These are phyloP conservation scores for Arge pagana DNA, from an alignment of 2,888 invertebrate genomes.

Conservation along the genomic window DNA sequence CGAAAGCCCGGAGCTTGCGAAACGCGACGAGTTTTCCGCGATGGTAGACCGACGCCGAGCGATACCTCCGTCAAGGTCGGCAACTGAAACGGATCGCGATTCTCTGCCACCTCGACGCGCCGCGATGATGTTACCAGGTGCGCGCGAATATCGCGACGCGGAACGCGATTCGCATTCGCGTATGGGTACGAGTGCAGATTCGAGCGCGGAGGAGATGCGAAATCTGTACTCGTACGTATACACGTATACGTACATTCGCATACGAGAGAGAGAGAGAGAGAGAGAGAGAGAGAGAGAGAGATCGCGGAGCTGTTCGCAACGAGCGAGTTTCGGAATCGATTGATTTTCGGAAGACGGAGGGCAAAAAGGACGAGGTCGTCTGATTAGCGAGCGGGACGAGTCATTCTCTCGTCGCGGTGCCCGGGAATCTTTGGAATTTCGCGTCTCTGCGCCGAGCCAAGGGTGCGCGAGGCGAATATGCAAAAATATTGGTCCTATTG, in stretches of 20 bases:
- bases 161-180: background rate
- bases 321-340: too few species aligned
- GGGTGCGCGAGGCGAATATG: conserved; percentile 24
- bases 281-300: conserved; percentile 15
- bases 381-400: too few species aligned
- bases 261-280: conserved; percentile 13
- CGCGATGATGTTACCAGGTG: background rate
- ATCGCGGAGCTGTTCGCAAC: conserved; percentile 18
- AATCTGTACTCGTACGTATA: conserved; percentile 5
- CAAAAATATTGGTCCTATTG: conserved; percentile 17
- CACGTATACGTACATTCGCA: background rate
- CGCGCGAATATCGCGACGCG: background rate
- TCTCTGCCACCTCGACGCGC: conserved; percentile 23
- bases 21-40: too few species aligned
- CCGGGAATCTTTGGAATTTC: too few species aligned
- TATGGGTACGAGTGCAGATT: background rate
- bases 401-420: too few species aligned
- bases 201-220: background rate
- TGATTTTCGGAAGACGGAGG: too few species aligned
- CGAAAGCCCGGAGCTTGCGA: too few species aligned
- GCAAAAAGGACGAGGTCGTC: too few species aligned
- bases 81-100: conserved; percentile 46
- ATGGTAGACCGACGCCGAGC: conserved; percentile 38
- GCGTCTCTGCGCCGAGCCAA: conserved; percentile 19
- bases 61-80: conserved; percentile 48